Conservation (phyloP, 2,113 vertebrate species). For the Dendrocopos noguchii region DNA sequence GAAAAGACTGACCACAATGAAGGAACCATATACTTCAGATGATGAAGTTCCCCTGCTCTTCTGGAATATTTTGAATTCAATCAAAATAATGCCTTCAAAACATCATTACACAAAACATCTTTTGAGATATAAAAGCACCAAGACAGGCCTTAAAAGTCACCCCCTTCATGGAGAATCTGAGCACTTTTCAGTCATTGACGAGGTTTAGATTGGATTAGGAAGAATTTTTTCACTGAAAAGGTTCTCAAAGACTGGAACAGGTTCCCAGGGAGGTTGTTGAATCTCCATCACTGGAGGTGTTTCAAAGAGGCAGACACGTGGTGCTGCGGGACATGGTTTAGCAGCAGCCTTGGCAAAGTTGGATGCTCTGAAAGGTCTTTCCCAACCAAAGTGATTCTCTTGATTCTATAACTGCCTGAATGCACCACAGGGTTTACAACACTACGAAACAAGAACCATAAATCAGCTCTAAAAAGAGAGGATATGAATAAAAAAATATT, state of each 20-base stretch:
- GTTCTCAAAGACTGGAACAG: too few species aligned
- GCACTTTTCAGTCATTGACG: neutral
- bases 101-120: neutral
- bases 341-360: too few species aligned
- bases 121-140: neutral
- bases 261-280: too few species aligned
- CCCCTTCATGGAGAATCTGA: neutral
- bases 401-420: neutral
- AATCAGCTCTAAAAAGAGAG: neutral
- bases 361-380: too few species aligned
- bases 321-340: too few species aligned
- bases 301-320: too few species aligned
- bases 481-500: neutral
- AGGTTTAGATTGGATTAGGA: neutral
- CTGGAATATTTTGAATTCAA: neutral
- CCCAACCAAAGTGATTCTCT: too few species aligned
- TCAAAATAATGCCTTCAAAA: neutral
- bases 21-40: neutral
- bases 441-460: neutral
- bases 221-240: too few species aligned
- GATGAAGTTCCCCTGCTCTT: neutral
- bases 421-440: neutral
- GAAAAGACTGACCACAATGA: neutral
- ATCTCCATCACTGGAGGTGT: too few species aligned
- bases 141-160: neutral